Evolutionary conservation across 2,113 vertebrate species (phyloP).

Genomic region (Vireo altiloquus): DNA sequence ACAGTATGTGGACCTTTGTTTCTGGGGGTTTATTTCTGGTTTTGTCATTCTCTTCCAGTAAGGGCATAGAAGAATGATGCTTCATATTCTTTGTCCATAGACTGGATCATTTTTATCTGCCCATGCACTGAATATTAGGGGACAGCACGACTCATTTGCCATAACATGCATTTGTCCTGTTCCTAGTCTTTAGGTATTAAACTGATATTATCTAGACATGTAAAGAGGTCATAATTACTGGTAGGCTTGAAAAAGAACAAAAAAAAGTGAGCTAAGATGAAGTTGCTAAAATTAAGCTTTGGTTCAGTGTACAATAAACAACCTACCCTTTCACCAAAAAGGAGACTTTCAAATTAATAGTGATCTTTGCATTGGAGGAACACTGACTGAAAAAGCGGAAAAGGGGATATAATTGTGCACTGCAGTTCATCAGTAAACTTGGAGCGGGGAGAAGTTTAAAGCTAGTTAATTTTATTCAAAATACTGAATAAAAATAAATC

Average conservation of each 20-base stretch:
- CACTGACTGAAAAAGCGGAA: not conserved
- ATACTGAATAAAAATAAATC: not conserved
- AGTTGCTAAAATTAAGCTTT: not conserved
- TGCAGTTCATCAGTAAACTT: not conserved
- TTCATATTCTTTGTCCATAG: not conserved
- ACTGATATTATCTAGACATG: not conserved
- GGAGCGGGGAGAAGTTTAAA: not conserved
- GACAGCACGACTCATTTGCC: not conserved
- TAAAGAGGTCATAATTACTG: not conserved
- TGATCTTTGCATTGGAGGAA: not conserved
- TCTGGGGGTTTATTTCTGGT: not conserved
- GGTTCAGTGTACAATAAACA: not conserved
- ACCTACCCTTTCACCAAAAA: not conserved
- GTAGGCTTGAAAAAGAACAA: not conserved
- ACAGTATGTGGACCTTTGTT: not conserved
- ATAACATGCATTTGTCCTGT: not conserved
- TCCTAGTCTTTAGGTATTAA: not conserved
- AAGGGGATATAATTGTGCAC: not conserved
- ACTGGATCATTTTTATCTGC: not conserved
- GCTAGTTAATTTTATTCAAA: not conserved
- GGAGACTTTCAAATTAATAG: not conserved
- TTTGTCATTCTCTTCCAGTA: not conserved
- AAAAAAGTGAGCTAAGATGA: not conserved
- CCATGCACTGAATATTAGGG: not conserved
- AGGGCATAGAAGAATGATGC: not conserved